Evolutionary conservation across 1,140 invertebrate genomes (phyloP).

Genomic region (Pissodes strobi): DNA sequence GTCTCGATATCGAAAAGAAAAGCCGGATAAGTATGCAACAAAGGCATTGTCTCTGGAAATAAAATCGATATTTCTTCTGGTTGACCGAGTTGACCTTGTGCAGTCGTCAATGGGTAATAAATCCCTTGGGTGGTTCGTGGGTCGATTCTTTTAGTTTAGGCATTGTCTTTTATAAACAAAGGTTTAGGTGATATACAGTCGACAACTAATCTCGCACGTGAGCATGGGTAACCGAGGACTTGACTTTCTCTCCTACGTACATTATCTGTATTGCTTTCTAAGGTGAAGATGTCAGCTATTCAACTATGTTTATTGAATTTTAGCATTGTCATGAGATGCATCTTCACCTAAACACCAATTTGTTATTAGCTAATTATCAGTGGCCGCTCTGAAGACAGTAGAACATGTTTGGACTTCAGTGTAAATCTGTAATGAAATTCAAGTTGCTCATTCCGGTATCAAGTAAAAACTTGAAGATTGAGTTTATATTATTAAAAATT

Average conservation of each 20-base stretch:
- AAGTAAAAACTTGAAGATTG: too few relatives aligned
- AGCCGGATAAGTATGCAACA: too few relatives aligned
- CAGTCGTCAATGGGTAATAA: too few relatives aligned
- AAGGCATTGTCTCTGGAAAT: too few relatives aligned
- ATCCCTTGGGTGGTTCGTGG: slow-evolving; percentile 1
- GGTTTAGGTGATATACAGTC: background rate
- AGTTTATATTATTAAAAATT: too few relatives aligned
- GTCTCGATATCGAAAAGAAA: too few relatives aligned
- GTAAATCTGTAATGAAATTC: background rate
- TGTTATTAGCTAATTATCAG: background rate
- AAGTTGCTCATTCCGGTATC: too few relatives aligned
- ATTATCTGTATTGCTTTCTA: slow-evolving; percentile 6
- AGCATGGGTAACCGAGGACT: background rate
- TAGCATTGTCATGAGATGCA: background rate
- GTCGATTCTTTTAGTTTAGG: background rate
- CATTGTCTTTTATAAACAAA: too few relatives aligned
- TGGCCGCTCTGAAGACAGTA: background rate
- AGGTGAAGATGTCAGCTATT: slow-evolving; percentile 9
- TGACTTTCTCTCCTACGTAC: background rate
- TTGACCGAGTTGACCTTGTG: too few relatives aligned
- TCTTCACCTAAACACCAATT: background rate
- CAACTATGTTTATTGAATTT: background rate
- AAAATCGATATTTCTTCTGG: too few relatives aligned
- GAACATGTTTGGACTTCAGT: background rate
- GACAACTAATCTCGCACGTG: background rate